Percentiles rank a stretch among this genome's conserved stretches.
phyloP scores from a whole-genome alignment of 2,113 vertebrate genomes.

The Centropus bengalensis region DNA sequence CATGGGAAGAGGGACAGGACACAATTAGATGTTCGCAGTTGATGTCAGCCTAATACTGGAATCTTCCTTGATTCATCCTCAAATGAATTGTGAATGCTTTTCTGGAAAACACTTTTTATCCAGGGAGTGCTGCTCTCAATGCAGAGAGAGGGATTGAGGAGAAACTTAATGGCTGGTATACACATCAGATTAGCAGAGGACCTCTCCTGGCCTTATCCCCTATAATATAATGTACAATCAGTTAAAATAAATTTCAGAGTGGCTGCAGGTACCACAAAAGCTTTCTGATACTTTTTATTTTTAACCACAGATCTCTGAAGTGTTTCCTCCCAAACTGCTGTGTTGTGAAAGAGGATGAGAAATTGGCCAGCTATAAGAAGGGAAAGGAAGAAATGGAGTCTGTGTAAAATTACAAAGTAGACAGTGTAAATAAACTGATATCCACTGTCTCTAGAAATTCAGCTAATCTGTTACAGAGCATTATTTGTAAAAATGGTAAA shows the following conservation, averaged over 20 bases:
- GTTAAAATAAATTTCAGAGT: neutral
- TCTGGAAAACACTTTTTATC: neutral
- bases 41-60: neutral
- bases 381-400: neutral
- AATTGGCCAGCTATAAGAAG: neutral
- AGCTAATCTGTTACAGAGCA: neutral
- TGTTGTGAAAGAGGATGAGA: neutral
- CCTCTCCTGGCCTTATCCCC: neutral
- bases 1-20: neutral
- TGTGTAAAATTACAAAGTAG: neutral
- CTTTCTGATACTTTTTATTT: neutral
- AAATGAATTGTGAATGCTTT: neutral
- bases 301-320: neutral
- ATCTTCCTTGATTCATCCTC: neutral
- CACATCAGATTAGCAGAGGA: neutral
- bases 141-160: neutral
- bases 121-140: neutral
- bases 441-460: neutral
- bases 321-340: neutral
- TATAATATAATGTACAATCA: neutral
- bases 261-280: neutral
- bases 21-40: neutral
- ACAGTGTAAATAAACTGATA: neutral
- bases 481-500: neutral
- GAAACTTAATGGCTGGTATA: neutral